Evolutionary conservation across 2,113 vertebrate genomes (phyloP).

Genomic region (Hippocampus mohnikei): DNA sequence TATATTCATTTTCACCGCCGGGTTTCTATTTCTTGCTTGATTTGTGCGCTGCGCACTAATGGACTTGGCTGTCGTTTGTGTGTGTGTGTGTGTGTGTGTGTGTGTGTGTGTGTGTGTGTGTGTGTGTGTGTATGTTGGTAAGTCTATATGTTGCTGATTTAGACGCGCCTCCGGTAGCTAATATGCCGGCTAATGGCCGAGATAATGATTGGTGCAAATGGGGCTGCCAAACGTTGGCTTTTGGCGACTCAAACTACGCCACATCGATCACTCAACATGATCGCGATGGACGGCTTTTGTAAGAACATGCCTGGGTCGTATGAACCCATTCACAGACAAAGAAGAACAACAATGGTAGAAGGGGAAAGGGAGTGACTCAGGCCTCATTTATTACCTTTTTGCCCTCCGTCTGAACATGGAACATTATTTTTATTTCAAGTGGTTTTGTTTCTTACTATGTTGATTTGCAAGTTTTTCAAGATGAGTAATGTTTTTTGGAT

Average conservation of each 20-base stretch:
- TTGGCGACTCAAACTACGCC: slow-evolving; percentile 5
- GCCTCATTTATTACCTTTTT: neutral
- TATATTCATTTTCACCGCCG: slow-evolving; percentile 67
- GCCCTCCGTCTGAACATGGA: neutral
- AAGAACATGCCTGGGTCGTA: slow-evolving; percentile 6
- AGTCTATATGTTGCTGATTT: slow-evolving; percentile 67
- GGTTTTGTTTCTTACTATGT: too few species aligned
- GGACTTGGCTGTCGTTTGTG: slow-evolving; percentile 36
- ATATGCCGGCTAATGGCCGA: slow-evolving; percentile 61
- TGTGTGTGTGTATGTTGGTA: slow-evolving; percentile 42
- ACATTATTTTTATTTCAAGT: neutral
- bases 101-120: slow-evolving; percentile 24
- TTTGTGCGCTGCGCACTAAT: slow-evolving; percentile 53
- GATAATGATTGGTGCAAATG: slow-evolving; percentile 66
- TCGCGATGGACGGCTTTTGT: slow-evolving; percentile 25
- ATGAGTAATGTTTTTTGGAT: too few species aligned
- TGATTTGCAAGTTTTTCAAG: too few species aligned
- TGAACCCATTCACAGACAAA: slow-evolving; percentile 19
- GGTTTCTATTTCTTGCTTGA: slow-evolving; percentile 60
- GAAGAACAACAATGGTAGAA: neutral
- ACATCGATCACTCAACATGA: slow-evolving; percentile 23
- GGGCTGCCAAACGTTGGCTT: slow-evolving; percentile 36
- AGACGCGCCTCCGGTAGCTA: slow-evolving; percentile 59
- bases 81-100: slow-evolving; percentile 27
- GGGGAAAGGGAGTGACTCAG: neutral